Evolutionary conservation across 2,113 vertebrate genomes (phyloP).

Genomic region (Spheniscus mendiculus): DNA sequence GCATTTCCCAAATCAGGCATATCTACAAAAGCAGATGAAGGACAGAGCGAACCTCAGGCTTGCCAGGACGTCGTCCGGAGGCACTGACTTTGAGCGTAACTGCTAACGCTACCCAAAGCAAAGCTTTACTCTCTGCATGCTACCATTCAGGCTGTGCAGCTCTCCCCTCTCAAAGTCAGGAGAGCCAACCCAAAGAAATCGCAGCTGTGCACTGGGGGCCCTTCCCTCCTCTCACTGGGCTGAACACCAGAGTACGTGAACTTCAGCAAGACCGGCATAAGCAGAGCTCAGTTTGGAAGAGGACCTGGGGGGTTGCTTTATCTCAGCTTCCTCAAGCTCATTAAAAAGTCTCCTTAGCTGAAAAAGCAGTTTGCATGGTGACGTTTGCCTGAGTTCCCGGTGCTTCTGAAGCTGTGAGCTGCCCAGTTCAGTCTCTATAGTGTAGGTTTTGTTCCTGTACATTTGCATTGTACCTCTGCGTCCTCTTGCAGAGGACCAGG

Average conservation of each 20-base stretch:
- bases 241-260: not conserved
- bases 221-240: not conserved
- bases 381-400: not conserved
- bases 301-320: not conserved
- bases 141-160: not conserved
- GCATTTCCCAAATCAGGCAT: not conserved
- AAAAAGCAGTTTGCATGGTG: not conserved
- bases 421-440: not conserved
- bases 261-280: not conserved
- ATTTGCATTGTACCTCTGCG: not conserved
- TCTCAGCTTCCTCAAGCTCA: not conserved
- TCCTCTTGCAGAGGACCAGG: not conserved
- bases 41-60: not conserved
- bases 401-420: not conserved
- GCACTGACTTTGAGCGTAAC: not conserved
- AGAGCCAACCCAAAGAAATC: not conserved
- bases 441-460: not conserved
- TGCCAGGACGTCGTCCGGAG: rapidly evolving
- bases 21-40: not conserved
- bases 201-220: not conserved
- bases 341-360: not conserved
- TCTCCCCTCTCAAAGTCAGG: not conserved
- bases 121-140: not conserved
- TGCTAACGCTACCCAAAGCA: not conserved
- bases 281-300: not conserved